These are phyloP conservation scores for Argya squamiceps DNA, from an alignment of 2,797 vertebrate species.

Conservation along the genomic window DNA sequence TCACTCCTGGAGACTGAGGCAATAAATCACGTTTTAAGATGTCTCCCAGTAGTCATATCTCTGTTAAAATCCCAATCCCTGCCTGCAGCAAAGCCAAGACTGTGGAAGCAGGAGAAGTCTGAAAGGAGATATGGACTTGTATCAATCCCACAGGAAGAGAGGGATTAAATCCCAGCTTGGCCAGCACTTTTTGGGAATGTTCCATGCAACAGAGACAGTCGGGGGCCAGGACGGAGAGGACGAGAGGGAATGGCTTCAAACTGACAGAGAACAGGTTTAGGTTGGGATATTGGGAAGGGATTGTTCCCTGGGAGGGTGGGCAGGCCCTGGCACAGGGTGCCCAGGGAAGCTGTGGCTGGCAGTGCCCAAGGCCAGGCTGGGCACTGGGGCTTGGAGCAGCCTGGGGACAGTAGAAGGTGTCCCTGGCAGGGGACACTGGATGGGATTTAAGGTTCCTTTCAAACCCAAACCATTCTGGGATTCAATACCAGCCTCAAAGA, in stretches of 20 bases:
- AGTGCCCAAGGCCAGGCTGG: not conserved
- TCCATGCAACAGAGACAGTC: not conserved
- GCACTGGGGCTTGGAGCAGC: not conserved
- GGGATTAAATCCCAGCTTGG: not conserved
- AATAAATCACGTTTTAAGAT: too few relatives aligned
- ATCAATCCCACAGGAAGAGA: not conserved
- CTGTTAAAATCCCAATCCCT: too few relatives aligned
- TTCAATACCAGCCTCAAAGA: not conserved
- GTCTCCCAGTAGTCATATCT: too few relatives aligned
- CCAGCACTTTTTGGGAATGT: not conserved
- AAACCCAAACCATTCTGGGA: not conserved
- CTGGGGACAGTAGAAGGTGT: not conserved
- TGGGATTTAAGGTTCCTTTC: accelerated
- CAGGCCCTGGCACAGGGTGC: not conserved
- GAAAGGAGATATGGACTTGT: not conserved
- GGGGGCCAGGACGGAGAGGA: not conserved
- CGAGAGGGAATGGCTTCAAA: too few relatives aligned
- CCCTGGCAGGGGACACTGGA: not conserved
- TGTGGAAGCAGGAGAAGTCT: not conserved
- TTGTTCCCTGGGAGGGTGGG: accelerated
- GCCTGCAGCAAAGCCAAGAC: not conserved
- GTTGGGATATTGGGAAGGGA: not conserved
- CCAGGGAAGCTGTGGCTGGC: not conserved
- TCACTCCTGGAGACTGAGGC: too few relatives aligned
- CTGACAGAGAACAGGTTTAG: not conserved